Base-by-base conservation (phyloP, 2,888 invertebrate genomes). In the Desoria tigrina region DNA sequence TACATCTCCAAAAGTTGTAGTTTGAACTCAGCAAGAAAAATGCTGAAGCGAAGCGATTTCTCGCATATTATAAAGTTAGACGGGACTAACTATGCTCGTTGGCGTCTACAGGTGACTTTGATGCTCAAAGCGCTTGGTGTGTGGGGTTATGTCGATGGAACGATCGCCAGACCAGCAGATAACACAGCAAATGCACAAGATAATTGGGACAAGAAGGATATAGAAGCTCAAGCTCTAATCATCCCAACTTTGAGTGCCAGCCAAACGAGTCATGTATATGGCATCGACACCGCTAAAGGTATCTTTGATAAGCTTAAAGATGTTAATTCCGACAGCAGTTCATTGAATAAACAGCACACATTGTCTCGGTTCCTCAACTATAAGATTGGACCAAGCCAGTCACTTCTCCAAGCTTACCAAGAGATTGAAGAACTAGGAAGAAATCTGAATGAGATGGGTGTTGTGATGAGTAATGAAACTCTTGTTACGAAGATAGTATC, bases 401-500 rank as follows among this genome's bases (percentile, higher is more conserved):
- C 42, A 16, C 2, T 45, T 2, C 26, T 45, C 9, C n/a, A 7
- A 11, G 45, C 58, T 11, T 45, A 45, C 32, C 4, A 14, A 9
- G 45, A 58, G 6, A 58, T 58, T 2, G 58, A 9, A 7, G 21
- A 45, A 6, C 42, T 58, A 4, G 45, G 26, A 11, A 24, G 58
- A 42, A 45, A 14, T 3, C 58, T 42, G 2, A 27, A 26, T 7
- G 45, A 6, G 23, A 42, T 58, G 45, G 45, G 45, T n/a, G 11
- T 32, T 58, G 2, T 6, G 6, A 42, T 58, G 26, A 27, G 24
- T 11, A 45, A 42, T 14, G 23, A 23, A 9, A 45, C 58, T 11
- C 42, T 45, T 18, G n/a, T 58, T n/a, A 58, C 58, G 26, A 58
- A 45, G 23, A 7, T 58, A 11, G 45, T 58, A 9, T 45, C 58